These are phyloP conservation scores for Cisticola juncidis DNA, from an alignment of 2,113 vertebrate genomes.

Conservation along the genomic window DNA sequence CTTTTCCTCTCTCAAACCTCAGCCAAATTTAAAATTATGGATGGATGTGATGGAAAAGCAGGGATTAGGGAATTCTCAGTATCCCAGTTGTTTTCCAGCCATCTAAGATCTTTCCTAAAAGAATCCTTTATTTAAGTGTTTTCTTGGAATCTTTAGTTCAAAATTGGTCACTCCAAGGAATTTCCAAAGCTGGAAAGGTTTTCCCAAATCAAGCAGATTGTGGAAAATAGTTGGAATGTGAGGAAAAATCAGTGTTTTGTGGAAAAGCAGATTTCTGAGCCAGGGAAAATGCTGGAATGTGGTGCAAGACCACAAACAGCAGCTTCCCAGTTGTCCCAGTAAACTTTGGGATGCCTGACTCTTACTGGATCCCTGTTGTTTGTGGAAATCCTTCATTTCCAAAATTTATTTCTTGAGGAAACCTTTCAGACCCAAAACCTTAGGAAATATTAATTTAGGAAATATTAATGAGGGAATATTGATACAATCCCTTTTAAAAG, in stretches of 20 bases:
- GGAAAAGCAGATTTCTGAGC: background rate
- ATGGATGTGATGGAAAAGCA: background rate
- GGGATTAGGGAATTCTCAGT: background rate
- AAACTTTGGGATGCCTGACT: background rate
- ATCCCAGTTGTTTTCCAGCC: background rate
- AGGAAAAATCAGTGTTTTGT: background rate
- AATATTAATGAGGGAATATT: background rate
- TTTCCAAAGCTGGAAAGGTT: background rate
- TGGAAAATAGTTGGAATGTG: background rate
- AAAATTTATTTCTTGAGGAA: background rate
- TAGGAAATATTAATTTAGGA: background rate
- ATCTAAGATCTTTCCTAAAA: background rate
- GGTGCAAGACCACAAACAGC: too few species aligned
- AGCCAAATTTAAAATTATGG: background rate
- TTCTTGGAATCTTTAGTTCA: background rate
- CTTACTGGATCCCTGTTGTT: background rate
- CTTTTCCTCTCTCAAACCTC: background rate
- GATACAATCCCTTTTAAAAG: fast-evolving
- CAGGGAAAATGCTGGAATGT: background rate
- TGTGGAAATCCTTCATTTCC: background rate
- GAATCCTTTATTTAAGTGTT: background rate
- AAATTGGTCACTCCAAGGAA: background rate
- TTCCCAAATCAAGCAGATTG: background rate
- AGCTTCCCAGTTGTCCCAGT: background rate
- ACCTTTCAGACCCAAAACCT: background rate